A percentile compares a stretch with the other conserved stretches of the same genome.
Evolutionary conservation across 2,113 vertebrate genomes (phyloP).

Genomic region (Pseudopodoces humilis): DNA sequence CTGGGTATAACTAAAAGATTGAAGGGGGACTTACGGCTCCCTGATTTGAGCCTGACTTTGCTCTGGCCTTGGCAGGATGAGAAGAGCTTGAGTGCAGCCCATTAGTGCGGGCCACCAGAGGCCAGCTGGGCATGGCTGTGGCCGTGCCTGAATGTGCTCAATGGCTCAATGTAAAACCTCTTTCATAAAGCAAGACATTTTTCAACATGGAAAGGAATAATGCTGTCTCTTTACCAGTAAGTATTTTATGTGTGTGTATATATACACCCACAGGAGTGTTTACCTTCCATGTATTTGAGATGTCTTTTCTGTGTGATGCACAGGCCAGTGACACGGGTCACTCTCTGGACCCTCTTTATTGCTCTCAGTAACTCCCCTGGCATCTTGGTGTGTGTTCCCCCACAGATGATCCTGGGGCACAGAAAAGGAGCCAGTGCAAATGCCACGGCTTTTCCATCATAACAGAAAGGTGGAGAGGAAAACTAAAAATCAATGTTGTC

Average conservation of each 20-base stretch:
- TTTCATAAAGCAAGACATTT: background rate
- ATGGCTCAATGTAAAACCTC: rapidly evolving
- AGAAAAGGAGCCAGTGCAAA: background rate
- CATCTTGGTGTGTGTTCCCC: background rate
- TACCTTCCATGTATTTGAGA: background rate
- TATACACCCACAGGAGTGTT: background rate
- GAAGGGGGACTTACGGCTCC: background rate
- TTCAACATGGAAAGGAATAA: background rate
- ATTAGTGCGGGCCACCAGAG: background rate
- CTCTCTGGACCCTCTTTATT: background rate
- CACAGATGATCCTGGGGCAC: background rate
- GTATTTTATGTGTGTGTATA: background rate
- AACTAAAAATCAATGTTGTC: background rate
- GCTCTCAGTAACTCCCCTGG: background rate
- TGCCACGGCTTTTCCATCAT: background rate
- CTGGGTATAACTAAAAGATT: background rate
- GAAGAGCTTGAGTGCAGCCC: background rate
- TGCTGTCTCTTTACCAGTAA: background rate
- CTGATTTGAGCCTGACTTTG: background rate
- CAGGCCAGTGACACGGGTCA: rapidly evolving
- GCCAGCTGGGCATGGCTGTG: background rate
- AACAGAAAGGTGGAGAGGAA: background rate
- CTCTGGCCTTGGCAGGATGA: background rate
- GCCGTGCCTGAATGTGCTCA: background rate
- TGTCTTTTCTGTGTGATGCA: background rate